Percentiles rank a stretch among this genome's conserved stretches.
Conservation (phyloP, 2,888 invertebrate species). For the Drosophila conformis region DNA sequence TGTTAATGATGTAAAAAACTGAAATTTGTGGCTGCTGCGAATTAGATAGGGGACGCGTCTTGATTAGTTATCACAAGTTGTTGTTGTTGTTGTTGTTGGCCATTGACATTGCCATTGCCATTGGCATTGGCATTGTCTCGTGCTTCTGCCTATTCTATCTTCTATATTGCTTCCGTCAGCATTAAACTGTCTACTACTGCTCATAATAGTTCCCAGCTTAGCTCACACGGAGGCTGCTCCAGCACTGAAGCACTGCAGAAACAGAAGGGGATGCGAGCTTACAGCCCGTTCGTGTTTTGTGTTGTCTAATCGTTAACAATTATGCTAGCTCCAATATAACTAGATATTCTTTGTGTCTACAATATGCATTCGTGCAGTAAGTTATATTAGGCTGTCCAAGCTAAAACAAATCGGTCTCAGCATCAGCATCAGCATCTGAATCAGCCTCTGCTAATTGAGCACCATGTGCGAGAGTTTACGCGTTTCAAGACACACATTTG, state of each 20-base stretch:
- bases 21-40: conserved; percentile 15
- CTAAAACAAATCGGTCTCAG: conserved; percentile 12
- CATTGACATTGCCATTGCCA: conserved; percentile 13
- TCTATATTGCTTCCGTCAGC: conserved; percentile 72
- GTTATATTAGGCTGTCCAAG: conserved; percentile 43
- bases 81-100: conserved; percentile 3
- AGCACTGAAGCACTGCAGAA: conserved; percentile 32
- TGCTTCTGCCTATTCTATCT: conserved; percentile 62
- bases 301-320: conserved; percentile 75
- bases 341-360: conserved; percentile 25
- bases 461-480: conserved; percentile 55
- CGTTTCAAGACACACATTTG: conserved; percentile 67
- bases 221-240: conserved; percentile 35
- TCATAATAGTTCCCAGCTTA: conserved; percentile 70
- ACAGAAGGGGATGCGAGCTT: conserved; percentile 22
- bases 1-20: background rate
- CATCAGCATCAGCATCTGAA: background rate
- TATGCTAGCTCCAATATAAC: conserved; percentile 49
- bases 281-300: conserved; percentile 73
- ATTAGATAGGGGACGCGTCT: conserved; percentile 25
- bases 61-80: conserved; percentile 36
- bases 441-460: conserved; percentile 14
- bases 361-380: conserved; percentile 61
- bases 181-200: conserved; percentile 62
- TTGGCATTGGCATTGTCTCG: conserved; percentile 55